Evolutionary conservation across 2,113 vertebrate genomes (phyloP).

Genomic region (Opisthocomus hoazin): DNA sequence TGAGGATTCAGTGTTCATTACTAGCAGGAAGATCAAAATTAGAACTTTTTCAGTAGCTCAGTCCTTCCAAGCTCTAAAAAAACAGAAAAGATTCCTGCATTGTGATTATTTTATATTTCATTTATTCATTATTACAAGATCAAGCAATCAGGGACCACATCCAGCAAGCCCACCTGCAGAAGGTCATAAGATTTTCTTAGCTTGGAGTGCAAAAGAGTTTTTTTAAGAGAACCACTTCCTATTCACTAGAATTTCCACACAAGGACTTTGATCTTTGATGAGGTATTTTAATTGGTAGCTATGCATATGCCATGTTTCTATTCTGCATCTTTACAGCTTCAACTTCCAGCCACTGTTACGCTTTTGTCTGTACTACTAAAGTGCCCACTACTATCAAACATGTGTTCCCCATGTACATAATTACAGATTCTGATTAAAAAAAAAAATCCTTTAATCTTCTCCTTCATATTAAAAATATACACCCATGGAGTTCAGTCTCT

Average conservation of each 20-base stretch:
- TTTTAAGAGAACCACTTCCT: not conserved
- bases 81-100: not conserved
- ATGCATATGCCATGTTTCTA: not conserved
- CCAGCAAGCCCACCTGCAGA: not conserved
- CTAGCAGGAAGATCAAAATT: not conserved
- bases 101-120: not conserved
- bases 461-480: slow-evolving; percentile 9
- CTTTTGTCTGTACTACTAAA: not conserved
- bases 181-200: not conserved
- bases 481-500: not conserved
- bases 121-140: not conserved
- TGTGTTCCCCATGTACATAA: not conserved
- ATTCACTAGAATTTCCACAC: not conserved
- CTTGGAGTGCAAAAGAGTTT: not conserved
- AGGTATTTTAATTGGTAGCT: not conserved
- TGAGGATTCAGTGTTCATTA: not conserved
- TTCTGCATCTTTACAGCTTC: not conserved
- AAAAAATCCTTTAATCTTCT: not conserved
- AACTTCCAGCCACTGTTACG: not conserved
- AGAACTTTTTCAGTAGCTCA: not conserved
- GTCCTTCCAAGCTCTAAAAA: not conserved
- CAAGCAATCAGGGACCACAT: not conserved
- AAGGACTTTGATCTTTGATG: not conserved
- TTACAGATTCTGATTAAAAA: not conserved
- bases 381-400: not conserved